Base-by-base conservation (phyloP, 2,888 invertebrate genomes). In the Drosophila barbarae region DNA sequence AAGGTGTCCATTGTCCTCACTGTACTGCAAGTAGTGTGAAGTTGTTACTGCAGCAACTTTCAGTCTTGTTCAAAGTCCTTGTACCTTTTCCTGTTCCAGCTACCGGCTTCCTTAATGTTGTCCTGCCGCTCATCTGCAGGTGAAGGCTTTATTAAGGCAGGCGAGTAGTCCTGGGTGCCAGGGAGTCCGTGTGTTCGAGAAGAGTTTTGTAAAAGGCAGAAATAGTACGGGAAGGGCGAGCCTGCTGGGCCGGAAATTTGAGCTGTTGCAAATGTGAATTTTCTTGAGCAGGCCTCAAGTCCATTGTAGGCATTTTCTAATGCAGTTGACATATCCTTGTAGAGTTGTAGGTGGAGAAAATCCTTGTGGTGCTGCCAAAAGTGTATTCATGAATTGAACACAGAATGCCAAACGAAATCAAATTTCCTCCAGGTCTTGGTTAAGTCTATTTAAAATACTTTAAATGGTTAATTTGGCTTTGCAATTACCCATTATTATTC, bases 61-160 rank as follows among this genome's bases (percentile, higher is more conserved):
- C 32, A 21, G 56, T 47, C 35, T 57, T 41, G 39, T 35, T 18
- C 30, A 30, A 13, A n/a, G 12, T 13, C 15, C 61, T 51, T 61
- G 61, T 50, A 23, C 34, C 64, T 70, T 30, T 44, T 53, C 41
- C 65, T 73, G 81, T 13, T 52, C 34, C 50, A 50, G 38, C 34
- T 51, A 28, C 49, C 30, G 54, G 39, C 34, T 47, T 38, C 49
- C 53, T 53, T 46, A 18, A 18, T 28, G 77, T 71, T 76, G 72
- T 74, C 68, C 64, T 74, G 72, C 42, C 42, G 64, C 61, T 71
- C 51, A 68, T 71, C 75, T 82, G 83, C 61, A 50, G 73, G 47
- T 82, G 84, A 84, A 74, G 69, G 84, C 75, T 75, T 79, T 74
- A 82, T 78, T 81, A 75, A 77, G 35, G 32, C 69, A 52, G 44